phyloP scores from a whole-genome alignment of 2,888 invertebrate species.

The Prosopocoilus inquinatus region DNA sequence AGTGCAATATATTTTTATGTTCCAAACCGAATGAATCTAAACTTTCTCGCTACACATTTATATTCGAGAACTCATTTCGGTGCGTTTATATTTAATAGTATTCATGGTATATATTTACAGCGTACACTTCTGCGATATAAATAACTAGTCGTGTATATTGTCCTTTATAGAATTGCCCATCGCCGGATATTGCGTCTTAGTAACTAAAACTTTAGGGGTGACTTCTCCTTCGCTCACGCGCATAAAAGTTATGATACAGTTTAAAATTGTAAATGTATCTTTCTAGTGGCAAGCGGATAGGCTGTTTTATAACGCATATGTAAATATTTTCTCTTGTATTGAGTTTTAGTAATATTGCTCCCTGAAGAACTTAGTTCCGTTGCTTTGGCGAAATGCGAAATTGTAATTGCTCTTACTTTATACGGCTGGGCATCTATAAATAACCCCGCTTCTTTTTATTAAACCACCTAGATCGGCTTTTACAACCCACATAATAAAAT shows the following conservation, averaged over 20 bases:
- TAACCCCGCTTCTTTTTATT: slow-evolving; percentile 3
- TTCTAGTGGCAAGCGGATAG: slow-evolving; percentile 26
- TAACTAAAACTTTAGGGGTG: slow-evolving; percentile 25
- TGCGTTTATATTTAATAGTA: slow-evolving; percentile 38
- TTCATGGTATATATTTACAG: slow-evolving; percentile 28
- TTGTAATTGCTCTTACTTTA: slow-evolving; percentile 26
- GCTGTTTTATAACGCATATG: slow-evolving; percentile 31
- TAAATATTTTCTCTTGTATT: slow-evolving; percentile 25
- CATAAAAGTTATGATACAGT: slow-evolving; percentile 36
- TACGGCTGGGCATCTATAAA: slow-evolving; percentile 12
- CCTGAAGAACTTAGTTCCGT: slow-evolving; percentile 30
- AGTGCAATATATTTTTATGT: slow-evolving; percentile 39
- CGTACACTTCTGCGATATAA: slow-evolving; percentile 26
- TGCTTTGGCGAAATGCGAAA: slow-evolving; percentile 26
- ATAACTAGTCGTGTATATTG: slow-evolving; percentile 30
- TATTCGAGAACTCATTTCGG: slow-evolving; percentile 33
- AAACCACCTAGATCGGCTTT: too few relatives aligned
- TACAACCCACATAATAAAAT: too few relatives aligned
- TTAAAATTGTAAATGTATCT: slow-evolving; percentile 32
- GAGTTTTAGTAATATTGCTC: slow-evolving; percentile 29
- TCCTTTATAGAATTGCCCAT: slow-evolving; percentile 31
- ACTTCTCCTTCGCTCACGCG: slow-evolving; percentile 28
- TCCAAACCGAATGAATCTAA: slow-evolving; percentile 34
- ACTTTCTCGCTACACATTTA: slow-evolving; percentile 32
- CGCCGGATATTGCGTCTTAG: slow-evolving; percentile 28